These are phyloP conservation scores for Danio jaintianensis DNA, from an alignment of 2,797 vertebrate genomes.

Conservation along the genomic window DNA sequence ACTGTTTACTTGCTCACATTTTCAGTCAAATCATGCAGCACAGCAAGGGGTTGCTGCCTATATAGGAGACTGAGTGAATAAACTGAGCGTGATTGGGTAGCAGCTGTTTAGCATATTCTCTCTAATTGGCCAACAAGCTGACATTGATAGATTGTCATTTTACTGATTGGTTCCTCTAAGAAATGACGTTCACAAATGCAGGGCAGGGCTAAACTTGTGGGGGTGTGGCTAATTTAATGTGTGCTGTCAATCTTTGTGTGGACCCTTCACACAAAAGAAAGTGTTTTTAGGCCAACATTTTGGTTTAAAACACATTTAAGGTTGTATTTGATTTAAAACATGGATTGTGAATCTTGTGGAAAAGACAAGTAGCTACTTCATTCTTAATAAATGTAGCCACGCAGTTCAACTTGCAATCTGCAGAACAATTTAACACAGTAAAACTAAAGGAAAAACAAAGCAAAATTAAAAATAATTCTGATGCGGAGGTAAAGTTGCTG, in stretches of 20 bases:
- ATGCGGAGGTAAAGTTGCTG: background rate
- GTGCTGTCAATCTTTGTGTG: constrained; percentile 57
- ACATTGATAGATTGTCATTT: constrained; percentile 76
- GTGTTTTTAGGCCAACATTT: background rate
- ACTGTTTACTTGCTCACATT: background rate
- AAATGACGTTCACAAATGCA: constrained; percentile 58
- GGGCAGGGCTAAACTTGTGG: constrained; percentile 45
- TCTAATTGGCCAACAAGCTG: constrained; percentile 71
- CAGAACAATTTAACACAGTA: background rate
- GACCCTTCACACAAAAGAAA: constrained; percentile 48
- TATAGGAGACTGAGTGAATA: constrained; percentile 39
- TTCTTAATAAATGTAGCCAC: background rate
- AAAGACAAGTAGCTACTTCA: background rate
- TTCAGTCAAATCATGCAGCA: background rate
- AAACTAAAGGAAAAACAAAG: background rate
- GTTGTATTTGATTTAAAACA: background rate
- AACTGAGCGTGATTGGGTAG: constrained; percentile 69
- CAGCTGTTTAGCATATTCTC: constrained; percentile 45
- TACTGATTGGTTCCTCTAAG: constrained; percentile 62
- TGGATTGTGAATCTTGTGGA: background rate
- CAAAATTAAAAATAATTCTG: background rate
- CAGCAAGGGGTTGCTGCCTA: constrained; percentile 49
- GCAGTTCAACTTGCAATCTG: constrained; percentile 14
- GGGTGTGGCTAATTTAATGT: constrained; percentile 50
- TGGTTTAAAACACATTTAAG: constrained; percentile 5